These are phyloP conservation scores for Oncorhynchus clarkii DNA, from an alignment of 2,113 vertebrate genomes.

Conservation along the genomic window DNA sequence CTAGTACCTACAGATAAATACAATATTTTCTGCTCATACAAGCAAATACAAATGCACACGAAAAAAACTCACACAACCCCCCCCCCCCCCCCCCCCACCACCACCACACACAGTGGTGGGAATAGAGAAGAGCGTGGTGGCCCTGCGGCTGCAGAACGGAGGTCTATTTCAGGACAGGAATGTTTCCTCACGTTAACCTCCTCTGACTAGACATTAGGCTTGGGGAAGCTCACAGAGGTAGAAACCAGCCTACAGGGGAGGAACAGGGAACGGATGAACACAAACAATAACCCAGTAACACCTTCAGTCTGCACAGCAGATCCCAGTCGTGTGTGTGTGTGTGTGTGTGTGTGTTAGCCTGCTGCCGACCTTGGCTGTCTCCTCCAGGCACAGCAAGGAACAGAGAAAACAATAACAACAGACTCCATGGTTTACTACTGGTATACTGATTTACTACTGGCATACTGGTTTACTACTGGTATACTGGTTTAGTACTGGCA, in stretches of 20 bases:
- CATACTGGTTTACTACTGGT: too few species aligned
- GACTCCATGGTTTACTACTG: not conserved
- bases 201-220: conserved; percentile 13
- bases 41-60: not conserved
- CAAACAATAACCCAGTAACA: conserved; percentile 55
- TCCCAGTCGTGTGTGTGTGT: not conserved
- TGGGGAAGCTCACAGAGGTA: conserved; percentile 30
- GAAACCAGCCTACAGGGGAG: conserved; percentile 20
- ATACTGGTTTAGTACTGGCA: too few species aligned
- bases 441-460: too few species aligned
- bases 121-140: not conserved
- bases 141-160: not conserved
- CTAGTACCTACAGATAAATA: not conserved
- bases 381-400: conserved; percentile 39
- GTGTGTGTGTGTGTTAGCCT: conserved; percentile 19
- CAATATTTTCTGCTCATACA: not conserved
- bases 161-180: conserved; percentile 39
- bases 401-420: conserved; percentile 22
- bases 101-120: not conserved
- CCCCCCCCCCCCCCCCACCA: not conserved
- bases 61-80: not conserved
- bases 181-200: conserved; percentile 25
- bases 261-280: conserved; percentile 33
- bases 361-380: conserved; percentile 53
- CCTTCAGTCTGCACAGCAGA: conserved; percentile 54